Base-by-base conservation (phyloP, 2,888 invertebrate species). In the Drosophila robusta region DNA sequence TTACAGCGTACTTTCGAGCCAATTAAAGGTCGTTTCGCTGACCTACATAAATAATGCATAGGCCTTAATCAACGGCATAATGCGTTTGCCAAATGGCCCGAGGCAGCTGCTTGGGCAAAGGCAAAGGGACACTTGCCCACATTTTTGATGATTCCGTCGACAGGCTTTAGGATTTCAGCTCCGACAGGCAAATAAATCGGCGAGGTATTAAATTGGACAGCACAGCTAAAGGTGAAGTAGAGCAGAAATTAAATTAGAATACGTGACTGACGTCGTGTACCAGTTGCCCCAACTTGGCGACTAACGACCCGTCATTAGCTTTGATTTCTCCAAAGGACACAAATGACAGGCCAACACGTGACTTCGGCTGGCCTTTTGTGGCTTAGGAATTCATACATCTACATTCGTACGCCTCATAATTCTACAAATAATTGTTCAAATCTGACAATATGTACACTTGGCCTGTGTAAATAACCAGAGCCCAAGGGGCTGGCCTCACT, bases 41-140 rank as follows among this genome's bases (percentile, higher is more conserved):
- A 78, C 83, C 83, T 80, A 86, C 83, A 83, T 86, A 80, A 84
- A 84, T 86, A 83, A 86, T 84, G 80, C 81, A 84, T 80, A 66
- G 80, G 78, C 83, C 76, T 73, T 84, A 84, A 84, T 84, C 83
- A 86, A 78, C 74, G 74, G 69, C 86, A 75, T 64, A 80, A 74
- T 80, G 78, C 69, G 67, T 70, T 76, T 70, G 76, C 76, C 74
- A 74, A 86, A 86, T 78, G 78, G 80, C 86, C 64, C 45, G 41
- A 24, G 67, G 80, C 82, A 66, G 49, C 57, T 41, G 55, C 45
- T 58, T 12, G 44, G 44, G 51, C 16, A 55, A 47, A 34, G 45
- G 22, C 22, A 47, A 41, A 61, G 41, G 34, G 52, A 69, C 61
- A 61, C 69, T 68, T 65, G 64, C 52, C 50, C 71, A 67, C 57